Evolutionary conservation across 2,797 vertebrate genomes (phyloP).

Genomic region (Coendou prehensilis): DNA sequence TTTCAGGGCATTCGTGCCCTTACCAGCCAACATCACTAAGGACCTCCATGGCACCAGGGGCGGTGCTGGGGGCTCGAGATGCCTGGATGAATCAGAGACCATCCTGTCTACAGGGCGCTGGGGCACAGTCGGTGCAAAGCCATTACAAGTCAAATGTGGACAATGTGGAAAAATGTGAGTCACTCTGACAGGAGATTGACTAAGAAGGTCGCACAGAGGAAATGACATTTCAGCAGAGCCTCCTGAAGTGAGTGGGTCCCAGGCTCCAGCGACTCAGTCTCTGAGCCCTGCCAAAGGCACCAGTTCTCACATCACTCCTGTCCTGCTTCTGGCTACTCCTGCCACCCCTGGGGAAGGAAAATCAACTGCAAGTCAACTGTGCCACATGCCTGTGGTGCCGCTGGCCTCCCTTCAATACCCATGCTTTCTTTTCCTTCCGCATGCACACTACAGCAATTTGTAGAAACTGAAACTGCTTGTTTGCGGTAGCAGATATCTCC

Average conservation of each 20-base stretch:
- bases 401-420: neutral
- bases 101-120: neutral
- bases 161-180: neutral
- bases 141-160: neutral
- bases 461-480: neutral
- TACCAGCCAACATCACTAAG: neutral
- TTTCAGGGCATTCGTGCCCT: neutral
- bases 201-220: neutral
- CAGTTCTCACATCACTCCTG: neutral
- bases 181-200: neutral
- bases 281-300: neutral
- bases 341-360: neutral
- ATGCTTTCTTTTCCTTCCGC: neutral
- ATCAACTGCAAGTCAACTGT: neutral
- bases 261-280: neutral
- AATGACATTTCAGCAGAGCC: slow-evolving; percentile 43
- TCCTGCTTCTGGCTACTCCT: neutral
- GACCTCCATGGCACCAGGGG: neutral
- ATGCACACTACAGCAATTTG: rapidly evolving
- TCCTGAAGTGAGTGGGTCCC: neutral
- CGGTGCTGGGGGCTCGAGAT: neutral
- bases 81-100: neutral
- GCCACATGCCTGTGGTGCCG: rapidly evolving
- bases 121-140: neutral
- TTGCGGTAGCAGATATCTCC: neutral